Base-by-base conservation (phyloP, 2,113 vertebrate species). In the Cheilinus undulatus region DNA sequence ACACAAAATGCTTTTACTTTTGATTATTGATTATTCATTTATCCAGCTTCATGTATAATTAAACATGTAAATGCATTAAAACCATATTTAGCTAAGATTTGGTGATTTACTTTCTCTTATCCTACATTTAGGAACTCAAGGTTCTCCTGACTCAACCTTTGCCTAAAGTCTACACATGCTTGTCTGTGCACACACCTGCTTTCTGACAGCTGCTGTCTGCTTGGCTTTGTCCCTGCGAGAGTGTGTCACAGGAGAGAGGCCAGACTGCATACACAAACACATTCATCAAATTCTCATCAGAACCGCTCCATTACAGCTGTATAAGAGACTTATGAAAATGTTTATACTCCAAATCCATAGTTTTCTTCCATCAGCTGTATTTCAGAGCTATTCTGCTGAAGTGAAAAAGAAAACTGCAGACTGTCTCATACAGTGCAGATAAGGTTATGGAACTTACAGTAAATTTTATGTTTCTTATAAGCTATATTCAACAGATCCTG, bases 291-390 rank as follows among this genome's bases (percentile, higher is more conserved):
- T 64, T 48, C 19, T 59, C 32, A 79, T 76, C 62, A 24, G 40
- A 59, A 22, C n/a, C 15, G 69, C 52, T 34, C 23, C 46, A 60
- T 60, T 54, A 32, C 58, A 76, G 57, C 42, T 46, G 30, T 13
- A 53, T 50, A 11, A 57, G 12, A 26, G 58, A 65, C 49, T 56
- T 60, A 73, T 59, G 59, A 57, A 75, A 63, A 63, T 68, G 52
- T 72, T 69, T 50, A 65, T 42, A 9, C 0, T 45, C 46, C 14
- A 42, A 57, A 51, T 52, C 42, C 32, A 30, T 53, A n/a, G 7
- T 43, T 65, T 45, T 51, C 27, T 74, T 28, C 38, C 43, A 40
- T 9, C 10, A 22, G 54, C 42, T 49, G 36, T n/a, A 45, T 63
- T 71, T 5, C 32, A 34, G 4, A 49, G 30, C 9, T 12, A 42